Base-by-base conservation (phyloP, 2,888 invertebrate genomes). In the Microplitis deprimator region DNA sequence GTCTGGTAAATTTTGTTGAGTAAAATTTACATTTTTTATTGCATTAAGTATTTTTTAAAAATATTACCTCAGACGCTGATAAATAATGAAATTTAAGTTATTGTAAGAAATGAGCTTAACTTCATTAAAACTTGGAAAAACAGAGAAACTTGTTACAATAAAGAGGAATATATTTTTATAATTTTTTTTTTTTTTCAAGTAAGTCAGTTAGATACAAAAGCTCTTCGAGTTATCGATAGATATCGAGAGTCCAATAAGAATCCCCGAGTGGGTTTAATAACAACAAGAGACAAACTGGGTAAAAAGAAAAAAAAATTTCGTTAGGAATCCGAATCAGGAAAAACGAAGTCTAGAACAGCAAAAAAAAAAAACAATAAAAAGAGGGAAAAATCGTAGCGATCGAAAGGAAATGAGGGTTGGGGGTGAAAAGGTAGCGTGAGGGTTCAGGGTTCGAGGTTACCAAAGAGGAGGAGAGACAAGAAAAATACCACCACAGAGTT, bases 151-250 rank as follows among this genome's bases (percentile, higher is more conserved):
- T 5, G 39, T 39, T 65, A 65, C 17, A 73, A 64, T 64, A 68
- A 29, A 62, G 69, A 64, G 74, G 62, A 61, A 40, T 69, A 73
- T 75, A 72, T 76, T 68, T 50, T 13, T 50, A 50, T 50, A 3
- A 41, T 61, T 17, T 40, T 20, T 41, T 70, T 59, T 50, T n/a
- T 70, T 17, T 41, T n/a, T 39, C 39, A 67, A 78, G 60, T n/a
- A 71, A 69, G 71, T 69, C 40, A 75, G 39, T 59, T 75, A 72
- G 71, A 73, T 68, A 78, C 75, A 75, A 79, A 79, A 74, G 50
- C 79, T 79, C 77, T 76, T 77, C 73, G 77, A 76, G 80, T 75
- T 77, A 81, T 76, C 79, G 77, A 65, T 81, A 77, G 74, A 74
- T 68, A 76, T 61, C 61, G 73, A 50, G 13, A 16, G 61, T 70